Base-by-base conservation (phyloP, 2,888 invertebrate genomes). In the Chymomyza procnemis region DNA sequence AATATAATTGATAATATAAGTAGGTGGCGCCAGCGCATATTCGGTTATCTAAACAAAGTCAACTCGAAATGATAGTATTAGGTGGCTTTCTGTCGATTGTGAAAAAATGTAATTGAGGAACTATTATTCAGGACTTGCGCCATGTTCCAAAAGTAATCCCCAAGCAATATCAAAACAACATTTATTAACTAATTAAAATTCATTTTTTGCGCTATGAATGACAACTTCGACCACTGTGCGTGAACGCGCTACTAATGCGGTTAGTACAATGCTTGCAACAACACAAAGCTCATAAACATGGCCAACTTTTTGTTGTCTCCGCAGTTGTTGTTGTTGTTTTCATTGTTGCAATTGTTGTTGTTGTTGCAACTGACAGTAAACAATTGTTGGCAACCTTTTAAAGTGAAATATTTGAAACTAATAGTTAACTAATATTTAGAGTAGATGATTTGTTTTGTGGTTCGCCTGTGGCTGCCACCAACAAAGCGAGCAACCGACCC, bases 361-460 rank as follows among this genome's bases (percentile, higher is more conserved):
- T 66, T 64, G 67, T 61, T 56, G 47, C 61, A 60, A 47, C 61
- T 64, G 62, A 19, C 50, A 68, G 61, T 67, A 67, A 41, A 67
- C 66, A 68, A 78, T 65, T 61, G 57, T 58, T 72, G 76, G 61
- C 66, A 67, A 69, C 66, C 66, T 64, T 67, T 75, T 61, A 67
- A 57, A 54, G 64, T 69, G 46, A 61, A 78, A 74, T 70, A 67
- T 71, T 74, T 72, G 19, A 18, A 50, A 1, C 19, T 50, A 66
- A 71, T 71, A 67, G 47, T 66, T 59, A 78, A 70, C 74, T 76
- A 73, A 84, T 80, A 69, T 75, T 64, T 54, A 9, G 14, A 34
- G 56, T 48, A 48, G 48, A 54, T 21, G 14, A 57, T 50, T 55
- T 61, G 47, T 52, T 59, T 57, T 63, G 12, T 46, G 26, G 26